Evolutionary conservation across 2,888 invertebrate genomes (phyloP).

Genomic region (Podabrus alpinus): DNA sequence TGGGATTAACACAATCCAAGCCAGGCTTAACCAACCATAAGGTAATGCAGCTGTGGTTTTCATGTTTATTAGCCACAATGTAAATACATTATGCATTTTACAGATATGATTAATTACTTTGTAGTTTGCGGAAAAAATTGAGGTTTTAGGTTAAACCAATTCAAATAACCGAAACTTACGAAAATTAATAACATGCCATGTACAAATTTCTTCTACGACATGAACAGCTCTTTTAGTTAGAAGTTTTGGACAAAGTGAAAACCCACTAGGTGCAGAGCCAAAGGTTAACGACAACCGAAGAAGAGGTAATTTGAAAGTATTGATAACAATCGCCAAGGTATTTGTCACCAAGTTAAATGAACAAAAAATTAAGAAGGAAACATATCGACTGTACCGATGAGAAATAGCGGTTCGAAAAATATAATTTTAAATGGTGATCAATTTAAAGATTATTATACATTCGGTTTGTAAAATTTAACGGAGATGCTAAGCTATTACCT

Average conservation of each 20-base stretch:
- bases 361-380: no score
- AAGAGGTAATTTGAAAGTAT: neutral
- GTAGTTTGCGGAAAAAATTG: neutral
- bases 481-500: no score
- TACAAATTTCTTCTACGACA: no score
- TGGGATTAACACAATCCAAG: neutral
- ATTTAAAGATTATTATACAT: no score
- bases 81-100: neutral
- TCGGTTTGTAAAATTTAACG: no score
- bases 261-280: neutral
- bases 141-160: neutral
- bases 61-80: neutral
- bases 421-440: no score
- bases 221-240: no score
- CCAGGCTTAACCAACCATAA: neutral
- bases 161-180: neutral
- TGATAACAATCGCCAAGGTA: no score
- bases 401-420: no score
- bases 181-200: no score
- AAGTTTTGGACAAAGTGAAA: neutral
- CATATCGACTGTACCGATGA: no score
- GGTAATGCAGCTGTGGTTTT: neutral
- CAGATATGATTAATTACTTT: neutral
- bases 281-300: neutral
- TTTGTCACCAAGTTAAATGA: no score